These are phyloP conservation scores for Monoplex corrugatus DNA, from an alignment of 2,888 invertebrate genomes.

Conservation along the genomic window DNA sequence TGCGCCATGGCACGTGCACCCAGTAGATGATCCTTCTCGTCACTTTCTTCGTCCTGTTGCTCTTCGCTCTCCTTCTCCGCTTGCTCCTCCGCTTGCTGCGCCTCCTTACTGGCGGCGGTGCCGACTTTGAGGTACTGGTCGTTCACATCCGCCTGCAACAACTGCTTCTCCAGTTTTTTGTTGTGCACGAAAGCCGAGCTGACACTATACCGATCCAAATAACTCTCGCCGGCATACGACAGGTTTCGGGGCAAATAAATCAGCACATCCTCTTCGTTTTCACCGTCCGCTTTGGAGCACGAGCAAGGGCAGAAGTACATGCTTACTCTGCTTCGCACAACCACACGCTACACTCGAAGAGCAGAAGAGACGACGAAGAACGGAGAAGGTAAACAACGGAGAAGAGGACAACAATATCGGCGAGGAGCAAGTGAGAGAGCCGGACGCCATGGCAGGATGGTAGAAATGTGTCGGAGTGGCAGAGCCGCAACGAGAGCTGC, in stretches of 20 bases:
- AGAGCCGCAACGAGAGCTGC: not conserved
- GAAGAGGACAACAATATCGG: not conserved
- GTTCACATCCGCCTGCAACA: constrained; percentile 45
- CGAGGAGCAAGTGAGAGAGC: no score
- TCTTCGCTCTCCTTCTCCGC: not conserved
- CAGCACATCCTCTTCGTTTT: constrained; percentile 55
- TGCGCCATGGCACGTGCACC: constrained; percentile 43
- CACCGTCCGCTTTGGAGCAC: constrained; percentile 56
- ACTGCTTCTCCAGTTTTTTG: constrained; percentile 56
- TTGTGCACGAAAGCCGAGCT: constrained; percentile 68
- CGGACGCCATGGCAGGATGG: not conserved
- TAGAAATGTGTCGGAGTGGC: not conserved
- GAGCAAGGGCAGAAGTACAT: constrained; percentile 56
- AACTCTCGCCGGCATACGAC: constrained; percentile 73
- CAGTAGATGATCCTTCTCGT: not conserved
- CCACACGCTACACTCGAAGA: not conserved
- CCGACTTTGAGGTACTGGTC: constrained; percentile 36
- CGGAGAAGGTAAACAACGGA: not conserved
- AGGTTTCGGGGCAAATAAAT: constrained; percentile 72
- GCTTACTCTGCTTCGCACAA: constrained; percentile 29
- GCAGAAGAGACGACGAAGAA: not conserved
- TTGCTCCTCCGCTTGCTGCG: not conserved
- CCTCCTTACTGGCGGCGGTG: constrained; percentile 34
- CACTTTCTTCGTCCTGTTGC: not conserved
- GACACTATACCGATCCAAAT: constrained; percentile 70